Conservation (phyloP, 2,797 vertebrate genomes). For the Clamator glandarius region DNA sequence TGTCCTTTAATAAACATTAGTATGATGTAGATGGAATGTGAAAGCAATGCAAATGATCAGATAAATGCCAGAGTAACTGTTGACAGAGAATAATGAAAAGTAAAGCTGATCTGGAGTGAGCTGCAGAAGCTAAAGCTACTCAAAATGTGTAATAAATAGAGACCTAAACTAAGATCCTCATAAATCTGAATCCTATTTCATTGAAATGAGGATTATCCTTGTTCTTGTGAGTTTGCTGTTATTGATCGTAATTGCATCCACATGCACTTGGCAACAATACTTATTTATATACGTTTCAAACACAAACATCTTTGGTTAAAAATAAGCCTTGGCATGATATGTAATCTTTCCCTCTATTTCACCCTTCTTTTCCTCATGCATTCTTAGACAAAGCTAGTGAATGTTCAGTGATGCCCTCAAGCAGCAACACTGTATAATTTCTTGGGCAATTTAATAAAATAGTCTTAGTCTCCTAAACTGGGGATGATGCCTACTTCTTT, state of each 20-base stretch:
- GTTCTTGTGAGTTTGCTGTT: neutral
- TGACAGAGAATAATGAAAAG: conserved; percentile 41
- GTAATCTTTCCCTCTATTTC: neutral
- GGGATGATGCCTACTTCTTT: neutral
- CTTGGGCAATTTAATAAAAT: neutral
- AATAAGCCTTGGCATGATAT: neutral
- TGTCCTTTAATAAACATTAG: neutral
- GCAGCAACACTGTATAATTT: neutral
- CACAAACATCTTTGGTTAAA: neutral
- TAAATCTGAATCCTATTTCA: conserved; percentile 17
- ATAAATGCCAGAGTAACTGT: neutral
- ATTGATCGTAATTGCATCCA: neutral
- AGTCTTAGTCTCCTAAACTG: neutral
- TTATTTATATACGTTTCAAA: neutral
- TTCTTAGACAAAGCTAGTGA: neutral
- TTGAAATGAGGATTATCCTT: conserved; percentile 18
- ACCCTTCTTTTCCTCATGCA: neutral
- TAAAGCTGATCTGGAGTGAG: neutral
- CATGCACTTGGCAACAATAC: neutral
- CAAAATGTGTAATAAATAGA: neutral
- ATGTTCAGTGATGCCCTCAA: neutral
- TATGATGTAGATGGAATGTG: neutral
- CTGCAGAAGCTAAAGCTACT: neutral
- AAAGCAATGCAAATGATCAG: conserved; percentile 13
- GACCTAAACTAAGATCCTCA: conserved; percentile 14